Evolutionary conservation across 2,888 invertebrate species (phyloP).

Genomic region (Plebejus melissa): DNA sequence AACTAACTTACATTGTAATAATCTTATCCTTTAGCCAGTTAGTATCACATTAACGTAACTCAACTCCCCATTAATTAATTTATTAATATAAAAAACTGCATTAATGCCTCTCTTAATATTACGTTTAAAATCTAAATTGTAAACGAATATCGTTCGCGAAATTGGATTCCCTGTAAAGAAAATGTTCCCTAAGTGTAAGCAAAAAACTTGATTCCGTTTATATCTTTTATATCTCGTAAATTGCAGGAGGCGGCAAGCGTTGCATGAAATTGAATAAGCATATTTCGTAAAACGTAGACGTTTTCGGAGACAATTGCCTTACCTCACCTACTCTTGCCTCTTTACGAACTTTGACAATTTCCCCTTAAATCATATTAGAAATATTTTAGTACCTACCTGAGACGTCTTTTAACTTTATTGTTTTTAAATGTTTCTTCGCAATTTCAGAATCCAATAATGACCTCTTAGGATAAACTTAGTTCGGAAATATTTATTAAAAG

Average conservation of each 20-base stretch:
- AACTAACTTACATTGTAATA: neutral
- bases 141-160: slow-evolving; percentile 45
- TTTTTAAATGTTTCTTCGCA: slow-evolving; percentile 37
- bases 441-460: slow-evolving; percentile 54
- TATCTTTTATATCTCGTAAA: slow-evolving; percentile 80
- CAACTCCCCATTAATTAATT: neutral
- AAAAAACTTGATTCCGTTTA: slow-evolving; percentile 79
- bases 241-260: slow-evolving; percentile 80
- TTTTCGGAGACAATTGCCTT: slow-evolving; percentile 79
- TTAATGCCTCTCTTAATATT: slow-evolving; percentile 26
- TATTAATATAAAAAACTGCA: neutral
- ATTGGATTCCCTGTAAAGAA: slow-evolving; percentile 76
- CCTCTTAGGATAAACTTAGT: neutral
- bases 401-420: slow-evolving; percentile 45
- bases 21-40: neutral
- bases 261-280: slow-evolving; percentile 80
- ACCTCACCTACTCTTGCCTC: slow-evolving; percentile 77
- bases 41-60: neutral
- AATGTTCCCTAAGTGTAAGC: slow-evolving; percentile 78
- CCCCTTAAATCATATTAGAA: slow-evolving; percentile 72
- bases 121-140: slow-evolving; percentile 39
- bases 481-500: neutral
- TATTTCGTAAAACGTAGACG: slow-evolving; percentile 79
- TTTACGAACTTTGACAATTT: slow-evolving; percentile 78
- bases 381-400: slow-evolving; percentile 58